phyloP scores from a whole-genome alignment of 2,888 invertebrate species.

The Eupelmus urozonus region DNA sequence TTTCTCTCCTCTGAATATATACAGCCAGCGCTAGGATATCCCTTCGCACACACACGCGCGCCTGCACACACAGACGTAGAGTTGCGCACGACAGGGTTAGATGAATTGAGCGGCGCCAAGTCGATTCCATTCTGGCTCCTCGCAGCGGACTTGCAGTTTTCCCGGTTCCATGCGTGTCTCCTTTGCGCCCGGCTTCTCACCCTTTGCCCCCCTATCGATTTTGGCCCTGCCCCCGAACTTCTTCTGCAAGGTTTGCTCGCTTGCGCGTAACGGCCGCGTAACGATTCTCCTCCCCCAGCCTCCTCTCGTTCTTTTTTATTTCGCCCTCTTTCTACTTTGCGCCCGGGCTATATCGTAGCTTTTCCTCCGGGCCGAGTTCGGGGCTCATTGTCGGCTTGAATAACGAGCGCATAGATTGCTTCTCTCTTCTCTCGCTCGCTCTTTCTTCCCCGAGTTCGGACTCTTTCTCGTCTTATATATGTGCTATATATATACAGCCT shows the following conservation, averaged over 20 bases:
- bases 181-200: not conserved
- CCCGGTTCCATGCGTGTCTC: not conserved
- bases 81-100: slow-evolving; percentile 26
- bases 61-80: not conserved
- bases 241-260: not conserved
- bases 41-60: not conserved
- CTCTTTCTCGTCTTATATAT: too few species aligned
- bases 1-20: not conserved
- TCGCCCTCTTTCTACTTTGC: slow-evolving; percentile 11
- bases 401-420: slow-evolving; percentile 58
- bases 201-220: slow-evolving; percentile 46
- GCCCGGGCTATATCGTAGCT: slow-evolving; percentile 13
- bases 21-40: too few species aligned
- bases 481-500: too few species aligned
- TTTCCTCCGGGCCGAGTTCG: slow-evolving; percentile 28
- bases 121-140: slow-evolving; percentile 7
- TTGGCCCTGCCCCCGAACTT: not conserved
- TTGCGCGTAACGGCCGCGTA: slow-evolving; percentile 39
- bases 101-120: slow-evolving; percentile 42
- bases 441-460: not conserved
- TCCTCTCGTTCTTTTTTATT: slow-evolving; percentile 35
- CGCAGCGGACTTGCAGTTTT: not conserved
- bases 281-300: slow-evolving; percentile 43
- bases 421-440: slow-evolving; percentile 20
- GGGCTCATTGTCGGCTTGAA: slow-evolving; percentile 59